A percentile compares a stretch with the other conserved stretches of the same genome.
Conservation (phyloP, 92 coral and sea anemone genomes). For the Siderastrea radians region DNA sequence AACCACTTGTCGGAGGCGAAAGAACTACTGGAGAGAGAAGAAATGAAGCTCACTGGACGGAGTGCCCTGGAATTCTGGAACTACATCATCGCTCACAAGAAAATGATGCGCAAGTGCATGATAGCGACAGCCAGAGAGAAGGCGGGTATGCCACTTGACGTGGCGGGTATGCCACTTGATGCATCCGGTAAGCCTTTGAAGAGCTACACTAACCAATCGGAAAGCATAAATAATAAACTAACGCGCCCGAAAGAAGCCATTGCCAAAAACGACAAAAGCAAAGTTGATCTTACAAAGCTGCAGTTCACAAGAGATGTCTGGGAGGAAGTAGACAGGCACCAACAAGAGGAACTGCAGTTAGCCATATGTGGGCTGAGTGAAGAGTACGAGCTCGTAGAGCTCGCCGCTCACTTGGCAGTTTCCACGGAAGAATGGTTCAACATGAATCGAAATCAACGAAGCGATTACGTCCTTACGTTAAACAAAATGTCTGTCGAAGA, state of each 20-base stretch:
- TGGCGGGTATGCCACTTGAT: constrained; percentile 39
- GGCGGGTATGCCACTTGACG: constrained; percentile 40
- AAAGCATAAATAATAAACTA: constrained; percentile 46
- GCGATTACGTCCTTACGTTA: constrained; percentile 22
- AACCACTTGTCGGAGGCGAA: constrained; percentile 28
- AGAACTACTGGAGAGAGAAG: constrained; percentile 13
- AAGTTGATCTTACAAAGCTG: constrained; percentile 32
- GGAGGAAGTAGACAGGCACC: constrained; percentile 51
- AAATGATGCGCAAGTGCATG: constrained; percentile 34
- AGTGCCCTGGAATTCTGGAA: constrained; percentile 24
- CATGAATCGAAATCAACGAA: constrained; percentile 18
- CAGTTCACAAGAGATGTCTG: constrained; percentile 44
- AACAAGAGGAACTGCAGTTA: constrained; percentile 42
- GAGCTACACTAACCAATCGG: constrained; percentile 54
- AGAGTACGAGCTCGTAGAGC: constrained; percentile 53
- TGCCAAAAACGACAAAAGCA: constrained; percentile 17
- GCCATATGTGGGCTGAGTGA: constrained; percentile 60
- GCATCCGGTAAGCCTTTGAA: constrained; percentile 30
- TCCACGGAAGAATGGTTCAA: constrained; percentile 46
- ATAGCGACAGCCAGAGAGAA: constrained; percentile 18
- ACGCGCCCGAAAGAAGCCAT: constrained; percentile 30
- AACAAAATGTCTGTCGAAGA: constrained; percentile 60
- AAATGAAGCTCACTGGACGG: not conserved
- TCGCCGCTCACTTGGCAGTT: constrained; percentile 41
- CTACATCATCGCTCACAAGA: constrained; percentile 6